These are phyloP conservation scores for Ceyx melanurus DNA, from an alignment of 2,113 vertebrate genomes.

Conservation along the genomic window DNA sequence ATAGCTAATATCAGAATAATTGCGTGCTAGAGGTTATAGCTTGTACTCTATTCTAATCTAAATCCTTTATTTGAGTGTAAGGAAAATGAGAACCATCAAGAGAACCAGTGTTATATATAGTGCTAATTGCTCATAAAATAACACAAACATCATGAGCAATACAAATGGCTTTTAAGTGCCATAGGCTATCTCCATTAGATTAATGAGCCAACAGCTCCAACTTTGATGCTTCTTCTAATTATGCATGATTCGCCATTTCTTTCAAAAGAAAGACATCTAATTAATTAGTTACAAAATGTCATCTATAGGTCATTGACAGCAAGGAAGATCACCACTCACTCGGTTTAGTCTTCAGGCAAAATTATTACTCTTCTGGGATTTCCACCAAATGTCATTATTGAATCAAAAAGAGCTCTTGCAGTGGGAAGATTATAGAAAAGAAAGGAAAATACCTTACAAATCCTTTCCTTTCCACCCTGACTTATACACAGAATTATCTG, in stretches of 20 bases:
- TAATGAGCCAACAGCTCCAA: constrained; percentile 73
- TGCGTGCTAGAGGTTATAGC: neutral
- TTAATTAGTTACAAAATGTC: constrained; percentile 83
- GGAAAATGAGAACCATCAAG: neutral
- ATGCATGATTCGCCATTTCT: constrained; percentile 69
- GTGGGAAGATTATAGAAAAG: constrained; percentile 50
- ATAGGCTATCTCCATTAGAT: constrained; percentile 71
- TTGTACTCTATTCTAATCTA: neutral
- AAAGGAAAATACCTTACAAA: neutral
- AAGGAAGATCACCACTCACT: constrained; percentile 69
- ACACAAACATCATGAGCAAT: constrained; percentile 38
- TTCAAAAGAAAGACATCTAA: constrained; percentile 72
- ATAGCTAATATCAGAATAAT: neutral
- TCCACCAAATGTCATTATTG: constrained; percentile 75
- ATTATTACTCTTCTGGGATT: constrained; percentile 69
- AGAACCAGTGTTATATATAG: constrained; percentile 18
- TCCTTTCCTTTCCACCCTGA: constrained; percentile 23
- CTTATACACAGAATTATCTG: neutral
- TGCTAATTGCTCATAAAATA: constrained; percentile 68
- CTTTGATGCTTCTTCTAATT: constrained; percentile 78
- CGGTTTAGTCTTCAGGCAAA: constrained; percentile 63
- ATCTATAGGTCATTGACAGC: constrained; percentile 80
- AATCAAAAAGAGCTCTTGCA: constrained; percentile 51
- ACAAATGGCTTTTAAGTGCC: constrained; percentile 63
- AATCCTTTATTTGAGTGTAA: neutral